phyloP scores from a whole-genome alignment of 2,888 invertebrate species.

The Cheilosia vernalis region DNA sequence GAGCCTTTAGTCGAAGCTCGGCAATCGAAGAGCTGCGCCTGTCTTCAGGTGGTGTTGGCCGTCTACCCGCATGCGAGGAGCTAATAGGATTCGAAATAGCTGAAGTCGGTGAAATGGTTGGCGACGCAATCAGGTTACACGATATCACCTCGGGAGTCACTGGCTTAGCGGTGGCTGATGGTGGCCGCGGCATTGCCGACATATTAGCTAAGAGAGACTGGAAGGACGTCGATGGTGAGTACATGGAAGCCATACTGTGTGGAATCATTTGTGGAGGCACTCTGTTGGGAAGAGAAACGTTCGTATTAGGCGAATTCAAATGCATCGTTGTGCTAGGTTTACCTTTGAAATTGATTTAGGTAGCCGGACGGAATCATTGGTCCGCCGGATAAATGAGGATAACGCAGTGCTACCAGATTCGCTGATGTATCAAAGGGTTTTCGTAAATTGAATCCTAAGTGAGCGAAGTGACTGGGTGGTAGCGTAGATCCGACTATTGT shows the following conservation, averaged over 20 bases:
- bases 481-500: slow-evolving; percentile 90
- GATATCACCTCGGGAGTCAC: slow-evolving; percentile 54
- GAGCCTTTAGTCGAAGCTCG: slow-evolving; percentile 92
- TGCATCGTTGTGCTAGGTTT: slow-evolving; percentile 51
- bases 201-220: slow-evolving; percentile 89
- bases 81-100: slow-evolving; percentile 77
- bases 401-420: slow-evolving; percentile 89
- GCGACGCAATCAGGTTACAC: slow-evolving; percentile 79
- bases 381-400: slow-evolving; percentile 85
- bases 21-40: slow-evolving; percentile 94
- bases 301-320: not conserved
- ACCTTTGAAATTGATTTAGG: slow-evolving; percentile 85
- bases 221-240: slow-evolving; percentile 88
- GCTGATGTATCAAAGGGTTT: slow-evolving; percentile 89
- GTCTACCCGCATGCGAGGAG: slow-evolving; percentile 76
- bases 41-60: slow-evolving; percentile 88
- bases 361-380: slow-evolving; percentile 86
- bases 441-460: slow-evolving; percentile 89
- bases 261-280: slow-evolving; percentile 87
- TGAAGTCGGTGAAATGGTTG: slow-evolving; percentile 80
- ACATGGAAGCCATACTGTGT: slow-evolving; percentile 85
- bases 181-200: slow-evolving; percentile 85
- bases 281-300: slow-evolving; percentile 82
- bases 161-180: slow-evolving; percentile 45
- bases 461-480: slow-evolving; percentile 91